Evolutionary conservation across 2,888 invertebrate genomes (phyloP).

Genomic region (Trachelus tabidus): DNA sequence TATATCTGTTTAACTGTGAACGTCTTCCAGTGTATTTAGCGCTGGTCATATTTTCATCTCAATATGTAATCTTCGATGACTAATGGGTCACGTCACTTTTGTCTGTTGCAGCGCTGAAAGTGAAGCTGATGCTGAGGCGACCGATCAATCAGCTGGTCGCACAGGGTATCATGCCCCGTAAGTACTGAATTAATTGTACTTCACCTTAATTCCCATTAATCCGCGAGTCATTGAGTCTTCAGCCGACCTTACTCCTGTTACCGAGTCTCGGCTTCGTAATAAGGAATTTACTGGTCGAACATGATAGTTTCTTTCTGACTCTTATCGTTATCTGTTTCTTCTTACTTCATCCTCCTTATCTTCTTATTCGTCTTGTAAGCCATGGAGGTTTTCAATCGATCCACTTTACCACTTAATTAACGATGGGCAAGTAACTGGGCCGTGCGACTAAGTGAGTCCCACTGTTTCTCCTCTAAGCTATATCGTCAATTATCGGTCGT

Average conservation of each 20-base stretch:
- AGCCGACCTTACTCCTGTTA: too few relatives aligned
- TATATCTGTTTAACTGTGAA: too few relatives aligned
- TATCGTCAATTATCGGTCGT: slow-evolving; percentile 28
- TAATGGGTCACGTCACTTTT: slow-evolving; percentile 38
- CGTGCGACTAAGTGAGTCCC: slow-evolving; percentile 13
- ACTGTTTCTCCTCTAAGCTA: slow-evolving; percentile 1
- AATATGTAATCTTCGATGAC: too few relatives aligned
- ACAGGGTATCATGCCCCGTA: slow-evolving; percentile 99
- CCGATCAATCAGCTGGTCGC: slow-evolving; percentile 96
- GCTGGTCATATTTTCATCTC: too few relatives aligned
- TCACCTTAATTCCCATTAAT: slow-evolving; percentile 8
- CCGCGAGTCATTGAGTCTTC: too few relatives aligned
- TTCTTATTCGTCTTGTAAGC: too few relatives aligned
- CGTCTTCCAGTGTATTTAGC: too few relatives aligned
- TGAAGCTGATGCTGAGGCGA: slow-evolving; percentile 94
- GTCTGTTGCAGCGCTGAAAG: slow-evolving; percentile 89
- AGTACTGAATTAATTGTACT: slow-evolving; percentile 69
- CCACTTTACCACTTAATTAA: slow-evolving; percentile 22
- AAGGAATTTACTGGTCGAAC: too few relatives aligned
- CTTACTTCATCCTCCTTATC: too few relatives aligned
- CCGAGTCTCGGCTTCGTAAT: too few relatives aligned
- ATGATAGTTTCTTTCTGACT: too few relatives aligned
- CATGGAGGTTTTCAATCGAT: slow-evolving; percentile 8
- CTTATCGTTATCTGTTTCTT: too few relatives aligned
- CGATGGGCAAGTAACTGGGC: slow-evolving; percentile 32